Evolutionary conservation across 2,888 invertebrate genomes (phyloP), one percentile per base, ranked within the genome.

Genomic region (Drosophila acutilabella): DNA sequence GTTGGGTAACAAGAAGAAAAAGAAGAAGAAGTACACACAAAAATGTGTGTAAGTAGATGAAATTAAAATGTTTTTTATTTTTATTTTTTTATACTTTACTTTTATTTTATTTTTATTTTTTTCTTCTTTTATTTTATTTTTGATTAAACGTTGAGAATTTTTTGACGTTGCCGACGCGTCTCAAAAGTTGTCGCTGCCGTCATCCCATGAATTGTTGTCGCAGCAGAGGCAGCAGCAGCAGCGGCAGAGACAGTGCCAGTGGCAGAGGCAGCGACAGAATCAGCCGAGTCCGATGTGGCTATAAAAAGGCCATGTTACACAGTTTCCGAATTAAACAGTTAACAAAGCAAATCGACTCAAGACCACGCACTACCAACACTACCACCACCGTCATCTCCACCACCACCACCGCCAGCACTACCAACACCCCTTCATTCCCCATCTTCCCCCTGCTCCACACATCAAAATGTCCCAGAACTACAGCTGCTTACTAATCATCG

Each of bases 241-340:
- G 11, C 42, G 14, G 64, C 64, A 48, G 74, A 23, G 48, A 54
- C 74, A 53, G 67, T 40, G 5, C 14, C 56, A 11, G 56, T 16
- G 45, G n/a, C 50, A 7, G 44, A 33, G 59, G 18, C 56, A 48
- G 57, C 14, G 40, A 59, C 68, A 50, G 72, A 40, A 48, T 48
- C 70, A 54, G 77, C 8, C 36, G 36, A 36, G 13, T 36, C 36
- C 42, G 52, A 51, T 41, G 73, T 33, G 41, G 72, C 84, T 90
- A 88, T 88, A 89, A 88, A 83, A 89, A 89, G 88, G 80, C 89
- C 69, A 81, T 69, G 86, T 87, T 80, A 85, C 75, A 69, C 81
- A 79, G 85, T 80, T 75, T 81, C 72, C 77, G 79, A 83, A 88
- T 89, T 90, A 89, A 90, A 89, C 80, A 79, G 76, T 80, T 85